Evolutionary conservation across 2,113 vertebrate species (phyloP), one percentile per base, ranked within the genome.

Genomic region (Chaetops frenatus): DNA sequence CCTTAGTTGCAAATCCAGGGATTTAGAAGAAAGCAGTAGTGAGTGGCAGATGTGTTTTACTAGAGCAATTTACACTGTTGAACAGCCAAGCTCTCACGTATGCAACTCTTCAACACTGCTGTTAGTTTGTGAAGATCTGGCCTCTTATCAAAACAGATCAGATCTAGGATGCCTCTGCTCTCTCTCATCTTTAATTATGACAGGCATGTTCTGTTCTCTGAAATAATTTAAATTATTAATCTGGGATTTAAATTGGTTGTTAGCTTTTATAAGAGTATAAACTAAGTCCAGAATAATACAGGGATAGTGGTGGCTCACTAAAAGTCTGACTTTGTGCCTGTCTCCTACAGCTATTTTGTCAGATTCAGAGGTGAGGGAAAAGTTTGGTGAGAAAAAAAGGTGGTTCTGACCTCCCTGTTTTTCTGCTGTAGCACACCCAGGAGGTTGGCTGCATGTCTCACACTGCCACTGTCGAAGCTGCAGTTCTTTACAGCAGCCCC

Each of bases 151-250:
- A 61, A 69, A 72, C 71, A 90, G 47, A 58, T 86, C 54, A 12
- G 36, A 66, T 44, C 67, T 50, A 29, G 38, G 42, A 58, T 94
- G 54, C 44, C 38, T 67, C 57, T 88, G 50, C 24, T 60, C 40
- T 27, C 48, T 85, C 40, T 76, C 10, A 9, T 42, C 44, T 72
- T 53, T 73, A 57, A 62, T 72, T 92, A 40, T 40, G 35, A 62
- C 47, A 51, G 42, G 33, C 42, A 23, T 51, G 12, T 86, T 94
- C 50, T 90, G 29, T 78, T 81, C 71, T 72, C 67, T 83, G 82
- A 90, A 86, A 54, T 70, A 47, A 62, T 81, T 73, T 73, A 38
- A 86, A 66, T 83, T 70, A 73, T 60, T 93, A 58, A 88, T 67
- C 51, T 58, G 40, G 5, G 7, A 5, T 0, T 83, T 82, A 23